Evolutionary conservation across 2,888 invertebrate species (phyloP).

Genomic region (Ptilodon capucinus): DNA sequence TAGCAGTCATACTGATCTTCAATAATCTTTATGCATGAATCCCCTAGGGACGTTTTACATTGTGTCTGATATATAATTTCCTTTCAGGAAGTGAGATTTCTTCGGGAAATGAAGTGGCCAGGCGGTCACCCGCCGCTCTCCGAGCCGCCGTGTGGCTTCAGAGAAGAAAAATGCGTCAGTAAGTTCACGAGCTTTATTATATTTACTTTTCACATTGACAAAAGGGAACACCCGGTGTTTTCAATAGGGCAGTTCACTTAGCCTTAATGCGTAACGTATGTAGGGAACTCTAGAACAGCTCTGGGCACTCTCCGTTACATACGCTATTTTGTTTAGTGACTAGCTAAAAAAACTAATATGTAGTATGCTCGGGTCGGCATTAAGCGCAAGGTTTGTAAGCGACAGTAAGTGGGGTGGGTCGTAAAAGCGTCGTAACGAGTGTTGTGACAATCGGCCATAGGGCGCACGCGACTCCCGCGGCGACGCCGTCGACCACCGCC

Average conservation of each 20-base stretch:
- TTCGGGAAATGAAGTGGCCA: constrained; percentile 89
- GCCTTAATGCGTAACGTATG: constrained; percentile 49
- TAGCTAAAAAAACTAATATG: constrained; percentile 60
- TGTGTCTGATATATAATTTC: background rate
- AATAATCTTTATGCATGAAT: no score
- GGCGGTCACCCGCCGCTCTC: constrained; percentile 89
- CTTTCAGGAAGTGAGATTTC: constrained; percentile 90
- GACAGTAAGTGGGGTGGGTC: constrained; percentile 54
- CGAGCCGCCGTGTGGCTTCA: constrained; percentile 95
- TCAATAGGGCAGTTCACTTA: constrained; percentile 36
- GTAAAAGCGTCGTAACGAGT: constrained; percentile 62
- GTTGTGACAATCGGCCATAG: constrained; percentile 57
- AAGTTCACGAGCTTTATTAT: constrained; percentile 68
- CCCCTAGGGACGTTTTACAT: background rate
- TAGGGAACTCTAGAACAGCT: constrained; percentile 52
- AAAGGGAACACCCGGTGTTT: constrained; percentile 21
- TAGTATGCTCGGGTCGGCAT: constrained; percentile 48
- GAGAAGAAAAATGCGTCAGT: constrained; percentile 95
- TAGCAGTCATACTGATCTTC: no score
- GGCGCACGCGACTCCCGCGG: constrained; percentile 62
- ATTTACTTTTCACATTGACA: background rate
- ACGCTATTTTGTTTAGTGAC: constrained; percentile 47
- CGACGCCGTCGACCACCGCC: constrained; percentile 35
- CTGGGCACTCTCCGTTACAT: constrained; percentile 44
- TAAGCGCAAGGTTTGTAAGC: constrained; percentile 64